phyloP scores from a whole-genome alignment of 2,797 vertebrate genomes.

The Tapera naevia region DNA sequence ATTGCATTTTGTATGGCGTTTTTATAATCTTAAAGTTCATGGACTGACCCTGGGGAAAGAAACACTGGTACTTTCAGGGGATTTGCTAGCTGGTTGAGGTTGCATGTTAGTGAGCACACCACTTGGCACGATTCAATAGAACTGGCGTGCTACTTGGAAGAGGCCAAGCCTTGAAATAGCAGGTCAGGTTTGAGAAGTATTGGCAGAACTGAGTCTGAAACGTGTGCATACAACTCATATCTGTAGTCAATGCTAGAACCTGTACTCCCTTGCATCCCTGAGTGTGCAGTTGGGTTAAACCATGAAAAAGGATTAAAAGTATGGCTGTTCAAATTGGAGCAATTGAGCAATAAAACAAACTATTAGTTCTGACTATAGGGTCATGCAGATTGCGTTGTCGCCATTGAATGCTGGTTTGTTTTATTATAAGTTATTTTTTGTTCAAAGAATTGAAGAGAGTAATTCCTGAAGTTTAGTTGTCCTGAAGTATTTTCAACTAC shows the following conservation, averaged over 20 bases:
- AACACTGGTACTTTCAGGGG: background rate
- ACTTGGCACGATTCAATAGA: background rate
- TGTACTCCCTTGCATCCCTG: background rate
- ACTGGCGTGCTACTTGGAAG: background rate
- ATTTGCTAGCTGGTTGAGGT: background rate
- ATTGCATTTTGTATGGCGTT: background rate
- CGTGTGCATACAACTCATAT: background rate
- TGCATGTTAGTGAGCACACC: background rate
- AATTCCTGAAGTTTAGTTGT: background rate
- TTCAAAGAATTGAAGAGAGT: background rate
- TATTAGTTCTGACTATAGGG: background rate
- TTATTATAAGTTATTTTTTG: background rate
- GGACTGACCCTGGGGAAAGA: background rate
- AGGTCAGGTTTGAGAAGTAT: background rate
- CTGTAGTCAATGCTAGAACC: background rate
- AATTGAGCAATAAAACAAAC: background rate
- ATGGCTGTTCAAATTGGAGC: background rate
- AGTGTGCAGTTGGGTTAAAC: background rate
- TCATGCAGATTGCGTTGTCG: background rate
- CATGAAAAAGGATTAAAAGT: background rate
- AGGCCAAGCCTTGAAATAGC: background rate
- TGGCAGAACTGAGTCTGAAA: background rate
- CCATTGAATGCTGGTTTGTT: background rate
- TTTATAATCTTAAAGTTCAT: background rate
- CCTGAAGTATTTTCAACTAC: background rate